Base-by-base conservation (phyloP, 1,140 invertebrate genomes). In the Leptinotarsa texana region DNA sequence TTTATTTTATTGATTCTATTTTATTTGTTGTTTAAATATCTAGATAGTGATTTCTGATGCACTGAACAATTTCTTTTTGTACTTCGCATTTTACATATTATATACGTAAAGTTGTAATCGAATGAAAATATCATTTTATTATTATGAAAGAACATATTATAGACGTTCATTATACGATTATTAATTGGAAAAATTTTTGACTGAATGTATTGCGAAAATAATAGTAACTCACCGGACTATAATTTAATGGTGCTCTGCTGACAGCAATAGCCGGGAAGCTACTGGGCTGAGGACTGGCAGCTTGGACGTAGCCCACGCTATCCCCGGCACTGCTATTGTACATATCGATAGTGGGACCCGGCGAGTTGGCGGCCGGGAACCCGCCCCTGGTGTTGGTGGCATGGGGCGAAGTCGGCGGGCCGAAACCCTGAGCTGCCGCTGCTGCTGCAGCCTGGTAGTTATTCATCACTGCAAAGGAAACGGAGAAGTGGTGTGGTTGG, bases 291-390 rank as follows among this genome's bases (percentile, higher is more conserved):
- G 95, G 95, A 87, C 94, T 96, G 82, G 94, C 93, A 79, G 95
- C 94, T 87, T 96, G 95, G 83, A 96, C 95, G 86, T 96, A 96
- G 84, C 94, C 94, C 69, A 96, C 94, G 86, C 92, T 92, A 85
- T 95, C 92, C 84, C 92, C 92, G 69, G 90, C 92, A 67, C 90
- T 92, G 71, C 82, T 82, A 87, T 91, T 94, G 88, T 96, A 96
- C 89, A 96, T 93, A 85, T 97, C 95, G 81, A 97, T 93, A 82
- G 91, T 89, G 3, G 93, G 93, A 66, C 93, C 93, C 57, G 95
- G 95, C 75, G 94, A 96, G 85, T 95, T 95, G 76, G 95, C 93
- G 21, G 94, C 91, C 24, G 94, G 94, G 88, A 96, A 96, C 84
- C 94, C 87, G 83, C 89, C 88, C 80, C 92, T 90, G 42, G 86